phyloP scores from a whole-genome alignment of 2,113 vertebrate genomes.

The Camelus dromedarius region DNA sequence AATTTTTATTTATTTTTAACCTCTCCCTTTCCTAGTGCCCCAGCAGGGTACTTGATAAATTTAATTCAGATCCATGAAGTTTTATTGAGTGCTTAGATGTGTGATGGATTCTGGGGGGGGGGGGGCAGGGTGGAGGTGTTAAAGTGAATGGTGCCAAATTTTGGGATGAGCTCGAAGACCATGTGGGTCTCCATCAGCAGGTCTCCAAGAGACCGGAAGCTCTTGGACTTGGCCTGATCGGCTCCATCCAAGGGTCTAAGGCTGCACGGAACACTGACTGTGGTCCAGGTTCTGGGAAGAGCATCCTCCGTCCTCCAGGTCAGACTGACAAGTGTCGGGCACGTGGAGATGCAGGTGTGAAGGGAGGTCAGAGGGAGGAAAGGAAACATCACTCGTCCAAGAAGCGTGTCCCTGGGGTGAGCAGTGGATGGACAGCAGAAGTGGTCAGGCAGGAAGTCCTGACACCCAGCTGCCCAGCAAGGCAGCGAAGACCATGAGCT shows the following conservation, averaged over 20 bases:
- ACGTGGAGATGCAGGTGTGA: neutral
- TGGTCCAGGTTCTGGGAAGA: neutral
- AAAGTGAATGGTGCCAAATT: neutral
- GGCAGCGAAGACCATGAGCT: neutral
- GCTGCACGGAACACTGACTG: rapidly evolving
- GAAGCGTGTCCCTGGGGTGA: neutral
- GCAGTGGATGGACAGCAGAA: neutral
- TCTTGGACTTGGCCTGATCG: neutral
- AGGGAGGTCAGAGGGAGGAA: neutral
- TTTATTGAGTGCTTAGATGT: neutral
- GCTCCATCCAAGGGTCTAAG: neutral
- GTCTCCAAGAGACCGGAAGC: neutral
- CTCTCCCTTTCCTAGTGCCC: neutral
- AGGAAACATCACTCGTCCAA: neutral
- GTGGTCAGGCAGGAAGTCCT: neutral
- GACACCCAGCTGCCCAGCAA: neutral
- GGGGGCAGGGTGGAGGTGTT: neutral
- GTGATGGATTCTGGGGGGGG: neutral
- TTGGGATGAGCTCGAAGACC: neutral
- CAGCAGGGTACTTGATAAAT: neutral
- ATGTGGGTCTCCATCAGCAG: neutral
- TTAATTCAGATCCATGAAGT: neutral
- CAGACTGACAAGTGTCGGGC: neutral
- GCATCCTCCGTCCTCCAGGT: neutral
- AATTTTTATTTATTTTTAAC: neutral